Percentiles rank a stretch among this genome's conserved stretches.
Evolutionary conservation across 2,888 invertebrate genomes (phyloP).

Genomic region (Chorisops tibialis): DNA sequence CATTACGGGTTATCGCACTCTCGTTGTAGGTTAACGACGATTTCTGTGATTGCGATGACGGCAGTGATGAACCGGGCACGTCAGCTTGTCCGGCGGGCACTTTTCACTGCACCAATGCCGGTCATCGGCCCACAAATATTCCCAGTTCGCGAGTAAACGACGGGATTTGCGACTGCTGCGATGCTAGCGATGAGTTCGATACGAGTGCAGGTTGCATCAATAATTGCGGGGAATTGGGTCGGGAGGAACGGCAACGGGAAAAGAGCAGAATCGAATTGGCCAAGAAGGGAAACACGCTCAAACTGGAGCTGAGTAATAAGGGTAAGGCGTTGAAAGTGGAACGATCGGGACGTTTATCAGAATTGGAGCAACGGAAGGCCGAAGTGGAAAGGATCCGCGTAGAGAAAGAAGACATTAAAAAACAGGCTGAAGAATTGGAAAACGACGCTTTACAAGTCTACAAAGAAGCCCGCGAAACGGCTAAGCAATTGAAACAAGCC

Average conservation of each 20-base stretch:
- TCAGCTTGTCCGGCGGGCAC: slow-evolving; percentile 86
- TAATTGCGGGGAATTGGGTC: slow-evolving; percentile 76
- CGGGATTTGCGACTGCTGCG: slow-evolving; percentile 93
- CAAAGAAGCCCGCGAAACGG: slow-evolving; percentile 64
- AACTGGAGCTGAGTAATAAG: slow-evolving; percentile 68
- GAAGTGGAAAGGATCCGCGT: slow-evolving; percentile 76
- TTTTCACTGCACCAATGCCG: slow-evolving; percentile 88
- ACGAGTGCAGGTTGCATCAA: slow-evolving; percentile 64
- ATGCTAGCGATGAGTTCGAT: slow-evolving; percentile 82
- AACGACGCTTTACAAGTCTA: slow-evolving; percentile 73
- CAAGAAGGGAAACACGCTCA: slow-evolving; percentile 74
- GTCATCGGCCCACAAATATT: slow-evolving; percentile 71
- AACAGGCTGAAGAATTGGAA: slow-evolving; percentile 69
- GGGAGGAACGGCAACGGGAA: slow-evolving; percentile 70
- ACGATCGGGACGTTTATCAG: slow-evolving; percentile 65
- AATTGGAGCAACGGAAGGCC: slow-evolving; percentile 66
- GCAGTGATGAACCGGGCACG: slow-evolving; percentile 88
- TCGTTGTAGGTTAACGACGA: slow-evolving; percentile 69
- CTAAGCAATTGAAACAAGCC: slow-evolving; percentile 59
- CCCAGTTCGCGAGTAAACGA: slow-evolving; percentile 90
- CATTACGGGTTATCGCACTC: not conserved
- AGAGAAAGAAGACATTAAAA: slow-evolving; percentile 73
- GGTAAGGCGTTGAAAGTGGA: slow-evolving; percentile 74
- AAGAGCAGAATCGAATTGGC: slow-evolving; percentile 69
- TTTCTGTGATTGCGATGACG: slow-evolving; percentile 90